Base-by-base conservation (phyloP, 2,113 vertebrate species). In the Panurus biarmicus region DNA sequence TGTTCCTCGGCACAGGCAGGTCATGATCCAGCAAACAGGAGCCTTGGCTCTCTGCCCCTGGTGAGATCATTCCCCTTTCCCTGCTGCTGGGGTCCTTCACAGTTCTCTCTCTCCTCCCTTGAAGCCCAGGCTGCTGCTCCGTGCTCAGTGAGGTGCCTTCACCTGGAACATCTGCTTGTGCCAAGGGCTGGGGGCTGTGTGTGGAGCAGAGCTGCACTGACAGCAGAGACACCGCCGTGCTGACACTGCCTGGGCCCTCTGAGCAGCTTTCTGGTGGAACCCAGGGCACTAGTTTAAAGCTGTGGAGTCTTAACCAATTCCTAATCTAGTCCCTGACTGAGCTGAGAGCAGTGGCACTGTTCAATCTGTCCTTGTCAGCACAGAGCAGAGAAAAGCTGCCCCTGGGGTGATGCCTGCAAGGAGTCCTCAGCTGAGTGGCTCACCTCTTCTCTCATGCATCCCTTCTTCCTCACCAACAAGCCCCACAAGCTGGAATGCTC, bases 1-100 rank as follows among this genome's bases (percentile, higher is more conserved):
- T 29, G 31, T 12, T 15, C 44, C 42, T 53, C 0, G 0, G 31
- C 1, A 0, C 20, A 5, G 28, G 3, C 64, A 12, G 45, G 21
- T 20, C 5, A 3, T 17, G 31, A 35, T 28, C 23, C 72, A 67
- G 40, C 36, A 29, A 44, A n/a, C 0, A 4, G 17, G 17, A 70
- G 29, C 10, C 38, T 85, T 44, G 38, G 14, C 64, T 40, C 23
- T 51, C 17, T 3, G 3, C 4, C 18, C 10, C 13, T 4, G 26
- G 5, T 23, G 80, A 56, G 35, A 40, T 48, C 16, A 40, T 33
- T 51, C 4, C 4, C 9, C 14, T 71, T 38, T 15, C 38, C 33
- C 28, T 20, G 29, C 22, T 3, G 2, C 42, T 26, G 23, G 4
- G 24, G 9, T 28, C n/a, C 36, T 26, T 65, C 45, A 5, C 8